Percentiles rank a stretch among this genome's conserved stretches.
These are phyloP conservation scores for Latrodectus geometricus DNA, from an alignment of 1,140 invertebrate species.

Conservation along the genomic window DNA sequence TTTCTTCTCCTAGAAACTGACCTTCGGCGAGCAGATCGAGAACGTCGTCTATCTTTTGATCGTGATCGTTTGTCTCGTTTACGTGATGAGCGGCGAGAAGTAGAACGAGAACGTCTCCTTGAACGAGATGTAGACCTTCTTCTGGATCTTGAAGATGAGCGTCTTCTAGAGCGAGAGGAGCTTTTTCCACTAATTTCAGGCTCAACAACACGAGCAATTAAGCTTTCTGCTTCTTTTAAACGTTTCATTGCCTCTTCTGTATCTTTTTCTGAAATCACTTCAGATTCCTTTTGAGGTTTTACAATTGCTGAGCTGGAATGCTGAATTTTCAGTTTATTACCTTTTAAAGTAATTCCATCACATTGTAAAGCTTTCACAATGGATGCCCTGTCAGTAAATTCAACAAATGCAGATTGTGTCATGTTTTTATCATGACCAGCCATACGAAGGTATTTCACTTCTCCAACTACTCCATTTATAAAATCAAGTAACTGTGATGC, in stretches of 20 bases:
- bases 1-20: neutral
- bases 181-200: constrained; percentile 69
- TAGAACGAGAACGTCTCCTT: constrained; percentile 64
- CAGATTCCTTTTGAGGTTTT: constrained; percentile 93
- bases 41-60: constrained; percentile 28
- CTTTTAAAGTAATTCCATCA: constrained; percentile 82
- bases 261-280: constrained; percentile 93
- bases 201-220: constrained; percentile 92
- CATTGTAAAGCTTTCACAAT: constrained; percentile 87
- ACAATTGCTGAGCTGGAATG: constrained; percentile 91
- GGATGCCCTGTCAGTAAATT: constrained; percentile 91
- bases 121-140: constrained; percentile 63
- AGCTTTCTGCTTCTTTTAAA: constrained; percentile 93
- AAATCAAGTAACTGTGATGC: constrained; percentile 72
- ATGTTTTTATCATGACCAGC: constrained; percentile 80
- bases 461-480: constrained; percentile 82
- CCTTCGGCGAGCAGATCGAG: constrained; percentile 17
- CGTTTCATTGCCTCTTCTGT: constrained; percentile 97
- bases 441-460: constrained; percentile 95
- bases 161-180: constrained; percentile 13
- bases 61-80: constrained; percentile 66
- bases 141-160: constrained; percentile 57
- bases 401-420: constrained; percentile 85
- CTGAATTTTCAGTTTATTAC: constrained; percentile 76
- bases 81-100: constrained; percentile 63